phyloP scores from a whole-genome alignment of 2,113 vertebrate species.

The Pontoporia blainvillei region DNA sequence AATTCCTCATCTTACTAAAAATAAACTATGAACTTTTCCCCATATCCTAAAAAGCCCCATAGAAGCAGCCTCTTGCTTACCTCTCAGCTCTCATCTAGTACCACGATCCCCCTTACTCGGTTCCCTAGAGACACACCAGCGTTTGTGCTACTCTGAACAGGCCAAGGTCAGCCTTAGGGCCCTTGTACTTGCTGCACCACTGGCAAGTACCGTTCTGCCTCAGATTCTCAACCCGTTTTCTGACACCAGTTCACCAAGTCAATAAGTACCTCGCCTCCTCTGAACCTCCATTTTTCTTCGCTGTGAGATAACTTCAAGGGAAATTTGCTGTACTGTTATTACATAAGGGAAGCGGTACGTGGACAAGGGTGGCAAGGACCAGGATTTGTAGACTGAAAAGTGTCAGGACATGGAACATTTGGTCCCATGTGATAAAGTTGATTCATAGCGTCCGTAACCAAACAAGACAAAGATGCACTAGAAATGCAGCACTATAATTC shows the following conservation, averaged over 20 bases:
- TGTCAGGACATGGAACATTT: neutral
- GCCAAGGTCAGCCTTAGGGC: neutral
- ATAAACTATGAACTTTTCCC: neutral
- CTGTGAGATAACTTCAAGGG: neutral
- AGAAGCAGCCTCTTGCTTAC: neutral
- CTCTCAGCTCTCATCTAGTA: neutral
- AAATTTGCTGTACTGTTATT: neutral
- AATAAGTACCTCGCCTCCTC: neutral
- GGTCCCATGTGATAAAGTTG: neutral
- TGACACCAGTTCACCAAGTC: neutral
- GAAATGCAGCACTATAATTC: neutral
- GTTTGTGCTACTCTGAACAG: neutral
- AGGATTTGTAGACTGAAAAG: neutral
- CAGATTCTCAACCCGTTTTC: neutral
- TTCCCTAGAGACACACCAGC: neutral
- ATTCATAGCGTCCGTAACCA: neutral
- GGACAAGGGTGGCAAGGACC: neutral
- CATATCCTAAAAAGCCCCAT: neutral
- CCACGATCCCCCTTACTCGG: neutral
- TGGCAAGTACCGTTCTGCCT: neutral
- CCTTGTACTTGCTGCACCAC: neutral
- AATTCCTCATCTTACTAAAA: conserved; percentile 30
- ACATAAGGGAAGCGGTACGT: neutral
- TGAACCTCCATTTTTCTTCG: neutral
- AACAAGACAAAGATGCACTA: neutral